Evolutionary conservation across 2,113 vertebrate genomes (phyloP).

Genomic region (Nannobrachium achirus): DNA sequence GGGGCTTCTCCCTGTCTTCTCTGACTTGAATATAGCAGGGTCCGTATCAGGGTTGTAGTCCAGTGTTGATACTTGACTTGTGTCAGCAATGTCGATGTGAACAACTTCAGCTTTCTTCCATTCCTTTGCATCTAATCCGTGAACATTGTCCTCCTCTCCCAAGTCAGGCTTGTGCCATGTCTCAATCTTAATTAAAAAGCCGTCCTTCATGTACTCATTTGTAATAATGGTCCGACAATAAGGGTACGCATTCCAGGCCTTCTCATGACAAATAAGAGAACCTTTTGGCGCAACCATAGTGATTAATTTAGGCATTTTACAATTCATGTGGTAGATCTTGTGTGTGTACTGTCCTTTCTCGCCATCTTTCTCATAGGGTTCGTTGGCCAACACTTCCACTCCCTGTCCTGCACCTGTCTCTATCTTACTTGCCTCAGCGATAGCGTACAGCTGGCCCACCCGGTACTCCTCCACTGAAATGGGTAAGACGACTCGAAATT

Average conservation of each 20-base stretch:
- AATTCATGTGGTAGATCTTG: slow-evolving; percentile 88
- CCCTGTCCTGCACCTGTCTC: slow-evolving; percentile 91
- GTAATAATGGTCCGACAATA: slow-evolving; percentile 87
- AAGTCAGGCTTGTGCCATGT: slow-evolving; percentile 91
- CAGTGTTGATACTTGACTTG: slow-evolving; percentile 81
- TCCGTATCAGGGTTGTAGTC: slow-evolving; percentile 92
- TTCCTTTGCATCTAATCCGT: slow-evolving; percentile 84
- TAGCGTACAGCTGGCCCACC: slow-evolving; percentile 89
- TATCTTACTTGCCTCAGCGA: slow-evolving; percentile 92
- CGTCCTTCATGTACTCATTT: slow-evolving; percentile 94
- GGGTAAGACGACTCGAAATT: no score
- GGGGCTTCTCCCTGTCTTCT: slow-evolving; percentile 87
- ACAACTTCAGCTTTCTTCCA: slow-evolving; percentile 89
- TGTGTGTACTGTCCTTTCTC: slow-evolving; percentile 92
- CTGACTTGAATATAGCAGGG: slow-evolving; percentile 87
- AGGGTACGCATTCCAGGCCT: slow-evolving; percentile 92
- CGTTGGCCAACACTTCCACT: slow-evolving; percentile 89
- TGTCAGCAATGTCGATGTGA: slow-evolving; percentile 89
- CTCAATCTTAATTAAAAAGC: slow-evolving; percentile 92
- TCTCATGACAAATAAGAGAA: slow-evolving; percentile 89
- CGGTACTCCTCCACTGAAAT: slow-evolving; percentile 79
- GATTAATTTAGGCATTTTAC: slow-evolving; percentile 89
- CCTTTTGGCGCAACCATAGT: slow-evolving; percentile 87
- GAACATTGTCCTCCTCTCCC: slow-evolving; percentile 88
- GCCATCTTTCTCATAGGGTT: slow-evolving; percentile 89